Evolutionary conservation across 2,888 invertebrate genomes (phyloP), one percentile per base, ranked within the genome.

Genomic region (Ectemnius continuus): DNA sequence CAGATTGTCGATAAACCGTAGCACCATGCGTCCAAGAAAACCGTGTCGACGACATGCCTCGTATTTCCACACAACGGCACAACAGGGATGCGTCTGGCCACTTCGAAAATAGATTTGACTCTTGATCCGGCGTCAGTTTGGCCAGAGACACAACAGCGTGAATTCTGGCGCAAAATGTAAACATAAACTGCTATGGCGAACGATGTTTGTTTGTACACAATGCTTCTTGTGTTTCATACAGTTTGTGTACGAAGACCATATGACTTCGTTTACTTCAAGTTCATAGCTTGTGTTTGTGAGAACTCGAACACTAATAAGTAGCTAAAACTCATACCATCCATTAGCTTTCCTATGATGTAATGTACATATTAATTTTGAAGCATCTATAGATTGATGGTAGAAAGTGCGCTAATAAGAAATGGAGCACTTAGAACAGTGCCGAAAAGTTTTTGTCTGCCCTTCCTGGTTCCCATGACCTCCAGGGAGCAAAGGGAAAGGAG

Each of bases 1-100:
- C 84, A 81, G 83, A 80, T 84, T 84, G 82, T 83, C 78, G 77
- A 79, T 84, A 81, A 79, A 81, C 72, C 78, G 69, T 78, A 72
- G 75, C 66, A 76, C 69, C 71, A 76, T 73, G 71, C 77, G 62
- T 73, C 60, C 63, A 73, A 61, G 59, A 23, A 64, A 72, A 70
- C 72, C 62, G 46, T 61, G 73, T 77, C 65, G 62, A 77, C 60
- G 70, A 67, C 36, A 70, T 63, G 75, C 74, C 73, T 81, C 70
- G 72, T 75, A 70, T 68, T 23, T 16, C 52, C 68, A 67, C 36
- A 36, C 36, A 36, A 11, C 36, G 11, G 6, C 36, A 36, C 36
- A 36, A 36, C 36, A 36, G 36, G 52, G 47, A 61, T 61, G 23
- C 70, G 69, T 60, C 52, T 14, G 16, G 52, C 52, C 16, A 16